These are phyloP conservation scores for Eulithis testata DNA, from an alignment of 2,888 invertebrate genomes.

Conservation along the genomic window DNA sequence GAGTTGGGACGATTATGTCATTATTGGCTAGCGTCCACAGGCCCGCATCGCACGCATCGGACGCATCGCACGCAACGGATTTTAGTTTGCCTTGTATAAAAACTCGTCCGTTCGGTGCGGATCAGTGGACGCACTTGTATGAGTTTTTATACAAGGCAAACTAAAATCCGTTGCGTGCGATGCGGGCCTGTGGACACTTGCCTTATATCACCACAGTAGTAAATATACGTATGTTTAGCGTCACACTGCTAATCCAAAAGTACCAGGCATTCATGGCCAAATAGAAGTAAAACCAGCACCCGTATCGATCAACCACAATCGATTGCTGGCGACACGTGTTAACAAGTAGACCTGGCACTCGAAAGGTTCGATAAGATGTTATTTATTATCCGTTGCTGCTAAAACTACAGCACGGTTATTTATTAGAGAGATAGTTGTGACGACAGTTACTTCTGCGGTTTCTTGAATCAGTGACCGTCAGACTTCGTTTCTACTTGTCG, in stretches of 20 bases:
- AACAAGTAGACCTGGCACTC: conserved; percentile 60
- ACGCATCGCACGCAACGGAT: no score
- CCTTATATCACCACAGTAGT: no score
- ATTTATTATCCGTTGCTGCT: conserved; percentile 50
- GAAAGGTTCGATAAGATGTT: conserved; percentile 56
- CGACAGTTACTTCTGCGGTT: conserved; percentile 16
- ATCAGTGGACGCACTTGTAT: no score
- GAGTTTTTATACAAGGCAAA: no score
- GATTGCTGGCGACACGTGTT: conserved; percentile 63
- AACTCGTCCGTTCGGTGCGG: no score
- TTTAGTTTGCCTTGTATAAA: no score
- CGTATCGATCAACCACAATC: conserved; percentile 61
- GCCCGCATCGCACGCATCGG: no score
- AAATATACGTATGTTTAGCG: no score
- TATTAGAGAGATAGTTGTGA: conserved; percentile 43
- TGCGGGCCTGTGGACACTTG: no score
- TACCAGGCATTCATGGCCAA: conserved; percentile 18
- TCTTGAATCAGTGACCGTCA: neutral
- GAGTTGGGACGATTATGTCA: no score
- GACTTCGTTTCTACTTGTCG: neutral
- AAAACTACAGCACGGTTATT: conserved; percentile 43
- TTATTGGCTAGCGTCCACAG: no score
- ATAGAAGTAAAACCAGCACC: conserved; percentile 22
- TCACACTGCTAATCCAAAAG: neutral
- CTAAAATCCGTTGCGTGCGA: no score